phyloP scores from a whole-genome alignment of 1,140 invertebrate species.

The Scaptodrosophila lebanonensis region DNA sequence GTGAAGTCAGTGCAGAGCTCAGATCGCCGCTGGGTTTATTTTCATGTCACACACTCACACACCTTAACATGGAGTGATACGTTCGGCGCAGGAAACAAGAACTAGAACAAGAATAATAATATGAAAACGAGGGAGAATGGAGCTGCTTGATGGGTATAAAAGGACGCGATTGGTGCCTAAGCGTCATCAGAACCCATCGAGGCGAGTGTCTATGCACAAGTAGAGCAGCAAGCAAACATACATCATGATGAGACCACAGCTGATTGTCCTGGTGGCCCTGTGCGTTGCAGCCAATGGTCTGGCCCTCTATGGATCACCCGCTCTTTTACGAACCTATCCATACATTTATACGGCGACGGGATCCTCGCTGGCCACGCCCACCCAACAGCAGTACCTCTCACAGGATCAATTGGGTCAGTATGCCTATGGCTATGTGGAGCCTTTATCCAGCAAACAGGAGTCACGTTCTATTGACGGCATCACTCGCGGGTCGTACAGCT shows the following conservation, averaged over 20 bases:
- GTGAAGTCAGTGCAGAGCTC: too few relatives aligned
- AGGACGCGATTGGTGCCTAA: constrained; percentile 3
- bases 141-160: constrained; percentile 19
- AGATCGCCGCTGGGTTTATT: neutral
- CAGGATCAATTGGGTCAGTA: constrained; percentile 83
- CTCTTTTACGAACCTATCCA: constrained; percentile 39
- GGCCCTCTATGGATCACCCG: constrained; percentile 26
- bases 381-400: constrained; percentile 79
- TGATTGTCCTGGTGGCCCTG: constrained; percentile 33
- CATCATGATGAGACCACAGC: constrained; percentile 45
- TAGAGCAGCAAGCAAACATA: neutral
- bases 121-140: constrained; percentile 4
- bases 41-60: too few relatives aligned
- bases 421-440: constrained; percentile 82
- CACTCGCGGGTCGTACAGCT: constrained; percentile 83
- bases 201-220: constrained; percentile 22
- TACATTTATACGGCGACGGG: constrained; percentile 53
- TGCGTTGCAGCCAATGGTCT: constrained; percentile 39
- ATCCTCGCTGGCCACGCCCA: constrained; percentile 59
- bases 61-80: neutral
- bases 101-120: constrained; percentile 20
- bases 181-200: constrained; percentile 12
- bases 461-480: constrained; percentile 81
- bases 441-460: constrained; percentile 82
- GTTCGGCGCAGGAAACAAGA: constrained; percentile 1